Base-by-base conservation (phyloP, 2,113 vertebrate genomes). In the Rana temporaria region DNA sequence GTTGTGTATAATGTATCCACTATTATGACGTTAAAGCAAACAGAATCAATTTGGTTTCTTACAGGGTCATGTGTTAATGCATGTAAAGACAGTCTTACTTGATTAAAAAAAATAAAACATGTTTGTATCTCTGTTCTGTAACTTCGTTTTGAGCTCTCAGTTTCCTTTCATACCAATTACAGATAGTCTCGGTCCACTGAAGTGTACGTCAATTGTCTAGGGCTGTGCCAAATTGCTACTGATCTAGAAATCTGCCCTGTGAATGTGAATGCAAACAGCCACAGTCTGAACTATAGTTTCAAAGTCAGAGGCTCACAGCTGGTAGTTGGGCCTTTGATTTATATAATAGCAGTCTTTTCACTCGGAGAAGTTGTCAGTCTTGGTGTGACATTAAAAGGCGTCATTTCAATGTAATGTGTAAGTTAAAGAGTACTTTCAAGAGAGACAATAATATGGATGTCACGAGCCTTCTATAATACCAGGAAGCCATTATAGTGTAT, bases 141-240 rank as follows among this genome's bases (percentile, higher is more conserved):
- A 81, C 42, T 64, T 64, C 60, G 62, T 73, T 81, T 64, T 56
- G 16, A 24, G 60, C 48, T 67, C 48, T 72, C 16, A 12, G 30
- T 82, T 82, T 67, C 59, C 34, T 74, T 82, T 57, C 30, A 82
- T 66, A 48, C 80, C 70, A 82, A 74, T 82, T 67, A 75, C 59
- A 67, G 52, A 56, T 52, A 57, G 70, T 66, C 62, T 74, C 20
- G 12, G 70, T 74, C 30, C 60, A 82, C 52, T 73, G 79, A 73
- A 66, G 80, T 75, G 60, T 62, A 74, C 20, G 63, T 73, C 79
- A 74, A 74, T 82, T 82, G 79, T 81, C 79, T 82, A 53, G 52
- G 80, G n/a, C 60, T 74, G 62, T 82, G 80, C 80, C 80, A 82
- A 81, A 74, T 82, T 74, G 80, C 62, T 66, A 82, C 60, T 75